Evolutionary conservation across 1,140 invertebrate genomes (phyloP).

Genomic region (Luehdorfia chinensis): DNA sequence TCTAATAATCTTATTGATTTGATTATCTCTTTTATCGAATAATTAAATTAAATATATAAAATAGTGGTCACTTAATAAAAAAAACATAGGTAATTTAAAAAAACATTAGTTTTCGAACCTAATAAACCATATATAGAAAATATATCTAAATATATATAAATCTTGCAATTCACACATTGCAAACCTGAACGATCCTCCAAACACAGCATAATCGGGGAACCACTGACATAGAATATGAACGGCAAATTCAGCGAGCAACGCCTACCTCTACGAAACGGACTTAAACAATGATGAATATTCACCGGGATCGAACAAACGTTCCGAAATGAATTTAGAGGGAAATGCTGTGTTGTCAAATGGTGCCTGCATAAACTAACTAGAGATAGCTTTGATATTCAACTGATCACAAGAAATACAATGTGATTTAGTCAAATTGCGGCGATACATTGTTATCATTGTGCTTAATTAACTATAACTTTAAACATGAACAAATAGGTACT

Average conservation of each 20-base stretch:
- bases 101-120: no score
- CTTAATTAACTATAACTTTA: no score
- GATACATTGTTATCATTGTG: no score
- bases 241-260: constrained; percentile 1
- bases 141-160: no score
- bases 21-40: no score
- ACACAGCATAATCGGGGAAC: background rate
- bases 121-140: no score
- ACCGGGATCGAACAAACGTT: constrained; percentile 13
- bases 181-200: background rate
- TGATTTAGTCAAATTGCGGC: no score
- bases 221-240: constrained; percentile 14
- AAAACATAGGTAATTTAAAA: no score
- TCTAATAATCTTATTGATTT: no score
- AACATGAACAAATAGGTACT: no score
- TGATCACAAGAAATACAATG: background rate
- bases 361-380: constrained; percentile 5
- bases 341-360: constrained; percentile 12
- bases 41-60: no score
- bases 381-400: constrained; percentile 7
- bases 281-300: constrained; percentile 14
- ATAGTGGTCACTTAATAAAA: no score
- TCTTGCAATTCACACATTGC: background rate
- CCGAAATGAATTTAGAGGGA: constrained; percentile 14
- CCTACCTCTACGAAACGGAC: constrained; percentile 6